Conservation (phyloP, 1,140 invertebrate genomes). For the Lepeophtheirus salmonis region DNA sequence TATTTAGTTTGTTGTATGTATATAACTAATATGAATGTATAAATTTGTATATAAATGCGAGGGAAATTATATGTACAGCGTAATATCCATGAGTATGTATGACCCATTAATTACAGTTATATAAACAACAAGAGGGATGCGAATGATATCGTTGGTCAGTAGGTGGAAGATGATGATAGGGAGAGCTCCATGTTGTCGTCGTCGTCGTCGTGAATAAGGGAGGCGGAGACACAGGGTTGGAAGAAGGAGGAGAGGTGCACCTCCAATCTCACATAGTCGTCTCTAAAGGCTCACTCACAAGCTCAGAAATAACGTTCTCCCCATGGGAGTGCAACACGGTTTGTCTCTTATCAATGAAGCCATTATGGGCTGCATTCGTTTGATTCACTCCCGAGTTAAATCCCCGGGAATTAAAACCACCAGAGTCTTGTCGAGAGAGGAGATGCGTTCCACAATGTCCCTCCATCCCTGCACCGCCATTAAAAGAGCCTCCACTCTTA, state of each 20-base stretch:
- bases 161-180: too few relatives aligned
- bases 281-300: background rate
- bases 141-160: too few relatives aligned
- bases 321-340: background rate
- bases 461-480: background rate
- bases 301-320: background rate
- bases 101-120: too few relatives aligned
- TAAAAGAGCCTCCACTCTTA: background rate
- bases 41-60: too few relatives aligned
- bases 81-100: too few relatives aligned
- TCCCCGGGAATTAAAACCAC: constrained; percentile 3
- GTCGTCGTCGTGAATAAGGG: background rate
- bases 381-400: background rate
- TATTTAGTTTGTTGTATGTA: too few relatives aligned
- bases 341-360: background rate
- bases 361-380: background rate
- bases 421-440: constrained; percentile 1
- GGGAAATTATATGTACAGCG: too few relatives aligned
- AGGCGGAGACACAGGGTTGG: background rate
- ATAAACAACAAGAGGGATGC: too few relatives aligned
- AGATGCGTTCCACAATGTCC: background rate
- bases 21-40: too few relatives aligned
- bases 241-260: too few relatives aligned
- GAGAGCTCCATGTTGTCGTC: too few relatives aligned
- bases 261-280: constrained; percentile 11